Conservation (phyloP, 2,888 invertebrate species). For the Drosophila austrosaltans region DNA sequence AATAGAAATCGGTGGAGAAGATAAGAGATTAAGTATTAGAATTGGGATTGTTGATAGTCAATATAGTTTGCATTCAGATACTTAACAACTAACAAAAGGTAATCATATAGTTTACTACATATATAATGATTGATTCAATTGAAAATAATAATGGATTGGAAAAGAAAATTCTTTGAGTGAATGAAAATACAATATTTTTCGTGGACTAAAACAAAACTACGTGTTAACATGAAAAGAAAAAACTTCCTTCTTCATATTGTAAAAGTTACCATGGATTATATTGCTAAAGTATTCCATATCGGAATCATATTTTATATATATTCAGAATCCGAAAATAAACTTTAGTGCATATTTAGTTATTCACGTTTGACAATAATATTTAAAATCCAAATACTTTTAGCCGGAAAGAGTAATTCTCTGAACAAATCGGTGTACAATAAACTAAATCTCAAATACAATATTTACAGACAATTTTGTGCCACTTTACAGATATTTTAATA, state of each 20-base stretch:
- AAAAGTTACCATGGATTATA: constrained; percentile 7
- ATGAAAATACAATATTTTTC: not conserved
- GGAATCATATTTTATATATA: not conserved
- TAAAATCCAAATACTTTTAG: not conserved
- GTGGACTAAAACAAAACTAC: not conserved
- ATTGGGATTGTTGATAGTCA: constrained; percentile 5
- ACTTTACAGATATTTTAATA: not conserved
- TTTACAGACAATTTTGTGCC: not conserved
- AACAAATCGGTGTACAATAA: not conserved
- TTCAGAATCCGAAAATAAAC: not conserved
- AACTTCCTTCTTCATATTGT: not conserved
- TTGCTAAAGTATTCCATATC: not conserved
- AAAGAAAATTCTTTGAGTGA: not conserved
- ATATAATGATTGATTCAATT: not conserved
- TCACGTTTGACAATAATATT: not conserved
- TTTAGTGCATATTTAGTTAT: not conserved
- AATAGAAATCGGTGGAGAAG: constrained; percentile 30
- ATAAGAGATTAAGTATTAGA: constrained; percentile 6
- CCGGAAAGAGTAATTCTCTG: not conserved
- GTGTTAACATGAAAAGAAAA: not conserved
- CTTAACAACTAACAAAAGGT: not conserved
- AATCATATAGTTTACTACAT: not conserved
- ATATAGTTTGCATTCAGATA: not conserved
- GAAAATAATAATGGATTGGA: not conserved
- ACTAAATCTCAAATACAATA: not conserved